Evolutionary conservation across 2,113 vertebrate genomes (phyloP).

Genomic region (Lagopus muta): DNA sequence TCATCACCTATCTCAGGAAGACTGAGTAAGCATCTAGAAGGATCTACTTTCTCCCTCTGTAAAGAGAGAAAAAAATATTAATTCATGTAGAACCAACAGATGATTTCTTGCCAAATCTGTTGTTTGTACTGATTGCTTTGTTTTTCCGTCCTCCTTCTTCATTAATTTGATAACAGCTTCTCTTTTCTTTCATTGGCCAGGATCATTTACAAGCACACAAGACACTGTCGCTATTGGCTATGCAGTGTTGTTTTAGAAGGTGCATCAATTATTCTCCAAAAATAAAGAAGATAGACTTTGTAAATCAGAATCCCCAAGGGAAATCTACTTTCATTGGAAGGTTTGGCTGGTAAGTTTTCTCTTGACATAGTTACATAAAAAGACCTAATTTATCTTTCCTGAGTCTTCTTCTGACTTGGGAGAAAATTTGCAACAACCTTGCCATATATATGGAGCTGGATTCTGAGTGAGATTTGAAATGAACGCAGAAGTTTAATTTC

Average conservation of each 20-base stretch:
- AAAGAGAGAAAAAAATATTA: neutral
- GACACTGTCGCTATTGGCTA: slow-evolving; percentile 63
- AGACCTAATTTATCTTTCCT: slow-evolving; percentile 71
- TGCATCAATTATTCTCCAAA: slow-evolving; percentile 73
- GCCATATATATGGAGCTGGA: neutral
- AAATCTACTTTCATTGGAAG: slow-evolving; percentile 81
- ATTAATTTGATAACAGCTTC: neutral
- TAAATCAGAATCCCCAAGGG: slow-evolving; percentile 79
- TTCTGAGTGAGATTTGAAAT: neutral
- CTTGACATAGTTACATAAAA: slow-evolving; percentile 61
- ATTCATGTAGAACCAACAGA: neutral
- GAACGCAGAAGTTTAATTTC: slow-evolving; percentile 3
- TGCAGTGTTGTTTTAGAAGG: slow-evolving; percentile 67
- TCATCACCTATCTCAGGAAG: neutral
- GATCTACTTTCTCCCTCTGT: neutral
- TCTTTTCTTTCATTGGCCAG: slow-evolving; percentile 30
- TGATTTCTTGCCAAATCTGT: neutral
- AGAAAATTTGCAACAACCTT: neutral
- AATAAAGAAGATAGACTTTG: slow-evolving; percentile 68
- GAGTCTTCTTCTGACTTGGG: slow-evolving; percentile 1
- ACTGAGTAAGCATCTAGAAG: slow-evolving; percentile 3
- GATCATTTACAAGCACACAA: slow-evolving; percentile 55
- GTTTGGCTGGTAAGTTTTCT: slow-evolving; percentile 69
- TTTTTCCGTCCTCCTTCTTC: slow-evolving; percentile 10
- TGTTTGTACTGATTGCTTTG: slow-evolving; percentile 5